Evolutionary conservation across 2,797 vertebrate species (phyloP), one percentile per base, ranked within the genome.

Genomic region (Staurois parvus): DNA sequence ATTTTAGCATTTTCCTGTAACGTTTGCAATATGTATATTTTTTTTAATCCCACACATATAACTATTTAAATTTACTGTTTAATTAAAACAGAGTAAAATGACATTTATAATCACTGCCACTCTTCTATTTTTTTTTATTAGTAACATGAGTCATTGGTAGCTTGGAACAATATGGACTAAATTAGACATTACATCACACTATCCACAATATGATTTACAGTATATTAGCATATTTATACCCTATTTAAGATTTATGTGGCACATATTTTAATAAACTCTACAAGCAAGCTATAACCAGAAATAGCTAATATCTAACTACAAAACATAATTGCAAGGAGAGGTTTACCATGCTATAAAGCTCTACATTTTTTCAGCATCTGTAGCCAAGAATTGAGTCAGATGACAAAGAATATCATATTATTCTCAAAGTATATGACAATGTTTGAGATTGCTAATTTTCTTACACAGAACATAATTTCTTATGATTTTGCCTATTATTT

Each of bases 121-220:
- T 67, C 11, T 13, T n/a, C 29, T 34, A 7, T 29, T 68, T n/a
- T 29, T 79, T 79, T 13, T 11, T 67, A 17, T 56, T 64, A 64
- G 24, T 64, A 64, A 21, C 26, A 67, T 40, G 79, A 72, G 32
- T 81, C 52, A 73, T n/a, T 8, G 37, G 29, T 24, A 29, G 75
- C 26, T 30, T 21, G 7, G 59, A 81, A 62, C 34, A 72, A 62
- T 62, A 81, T 40, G 37, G 68, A 37, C 48, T 24, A 73, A 81
- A 62, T 62, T 28, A 29, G 42, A 42, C 24, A 81, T 73, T 37
- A 26, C 24, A 78, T 42, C 32, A 78, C 21, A 66, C 56, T 30
- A 34, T 30, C 21, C 30, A n/a, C 30, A 29, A 5, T 52, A 76
- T 32, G 48, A 30, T 19, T 76, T 76, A 9, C 9, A 72, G 69